A percentile compares a stretch with the other conserved stretches of the same genome.
Conservation (phyloP, 2,113 vertebrate genomes). For the Terrapene triunguis region DNA sequence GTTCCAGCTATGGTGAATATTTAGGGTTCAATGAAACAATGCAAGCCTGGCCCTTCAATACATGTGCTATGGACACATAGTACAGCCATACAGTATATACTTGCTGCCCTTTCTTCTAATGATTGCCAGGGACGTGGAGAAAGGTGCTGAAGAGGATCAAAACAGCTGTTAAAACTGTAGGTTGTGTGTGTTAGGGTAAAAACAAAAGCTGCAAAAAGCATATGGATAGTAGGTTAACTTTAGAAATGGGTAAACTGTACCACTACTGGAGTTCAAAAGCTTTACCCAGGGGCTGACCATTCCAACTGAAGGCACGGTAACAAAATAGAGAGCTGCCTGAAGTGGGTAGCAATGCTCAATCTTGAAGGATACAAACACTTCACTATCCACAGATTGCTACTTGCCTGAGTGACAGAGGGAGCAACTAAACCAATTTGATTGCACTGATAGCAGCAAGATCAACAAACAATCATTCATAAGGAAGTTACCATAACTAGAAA, state of each 20-base stretch:
- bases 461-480: too few relatives aligned
- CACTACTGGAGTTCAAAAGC: background rate
- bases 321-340: background rate
- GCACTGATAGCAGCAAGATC: too few relatives aligned
- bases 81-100: background rate
- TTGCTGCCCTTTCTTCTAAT: background rate
- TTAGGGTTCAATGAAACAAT: background rate
- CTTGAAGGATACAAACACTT: background rate
- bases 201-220: background rate
- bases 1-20: background rate
- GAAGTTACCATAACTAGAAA: too few relatives aligned
- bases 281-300: background rate
- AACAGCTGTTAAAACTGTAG: background rate
- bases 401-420: too few relatives aligned
- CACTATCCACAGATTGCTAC: too few relatives aligned
- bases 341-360: background rate
- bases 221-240: background rate
- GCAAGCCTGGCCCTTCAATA: background rate
- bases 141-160: background rate
- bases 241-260: background rate
- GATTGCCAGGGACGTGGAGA: background rate
- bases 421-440: too few relatives aligned
- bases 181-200: background rate
- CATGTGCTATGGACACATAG: background rate
- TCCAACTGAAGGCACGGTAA: background rate